These are phyloP conservation scores for Archilochus colubris DNA, from an alignment of 2,113 vertebrate genomes.

Conservation along the genomic window DNA sequence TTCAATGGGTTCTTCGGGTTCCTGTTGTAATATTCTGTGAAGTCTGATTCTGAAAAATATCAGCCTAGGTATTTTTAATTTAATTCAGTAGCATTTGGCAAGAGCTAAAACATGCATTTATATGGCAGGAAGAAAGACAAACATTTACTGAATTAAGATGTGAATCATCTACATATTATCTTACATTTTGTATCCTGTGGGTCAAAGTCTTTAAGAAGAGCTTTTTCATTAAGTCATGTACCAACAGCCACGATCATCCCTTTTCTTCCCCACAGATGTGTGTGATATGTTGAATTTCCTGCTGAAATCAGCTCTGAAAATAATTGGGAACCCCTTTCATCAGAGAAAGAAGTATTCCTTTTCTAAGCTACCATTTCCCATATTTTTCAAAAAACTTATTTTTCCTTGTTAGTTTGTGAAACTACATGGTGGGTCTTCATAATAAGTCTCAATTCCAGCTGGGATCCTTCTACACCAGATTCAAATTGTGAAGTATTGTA, in stretches of 20 bases:
- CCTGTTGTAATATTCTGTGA: constrained; percentile 38
- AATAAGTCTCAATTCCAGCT: neutral
- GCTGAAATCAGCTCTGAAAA: constrained; percentile 30
- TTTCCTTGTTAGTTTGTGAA: neutral
- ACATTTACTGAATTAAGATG: neutral
- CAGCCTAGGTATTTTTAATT: constrained; percentile 50
- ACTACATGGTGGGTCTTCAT: neutral
- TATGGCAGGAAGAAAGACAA: neutral
- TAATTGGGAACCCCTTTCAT: constrained; percentile 13
- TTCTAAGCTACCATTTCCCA: neutral
- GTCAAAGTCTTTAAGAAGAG: neutral
- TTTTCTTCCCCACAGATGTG: neutral
- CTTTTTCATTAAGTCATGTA: neutral
- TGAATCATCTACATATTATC: neutral
- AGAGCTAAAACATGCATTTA: neutral
- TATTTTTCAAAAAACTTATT: neutral
- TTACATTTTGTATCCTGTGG: neutral
- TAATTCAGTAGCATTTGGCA: constrained; percentile 29
- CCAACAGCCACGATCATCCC: neutral
- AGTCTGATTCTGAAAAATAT: constrained; percentile 61
- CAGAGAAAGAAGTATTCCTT: neutral
- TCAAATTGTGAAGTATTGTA: neutral
- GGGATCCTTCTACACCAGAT: neutral
- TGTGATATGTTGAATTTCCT: neutral
- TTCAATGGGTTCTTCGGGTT: constrained; percentile 61